These are phyloP conservation scores for Cyprinodon brontotheroides DNA, from an alignment of 2,113 vertebrate genomes.

Conservation along the genomic window DNA sequence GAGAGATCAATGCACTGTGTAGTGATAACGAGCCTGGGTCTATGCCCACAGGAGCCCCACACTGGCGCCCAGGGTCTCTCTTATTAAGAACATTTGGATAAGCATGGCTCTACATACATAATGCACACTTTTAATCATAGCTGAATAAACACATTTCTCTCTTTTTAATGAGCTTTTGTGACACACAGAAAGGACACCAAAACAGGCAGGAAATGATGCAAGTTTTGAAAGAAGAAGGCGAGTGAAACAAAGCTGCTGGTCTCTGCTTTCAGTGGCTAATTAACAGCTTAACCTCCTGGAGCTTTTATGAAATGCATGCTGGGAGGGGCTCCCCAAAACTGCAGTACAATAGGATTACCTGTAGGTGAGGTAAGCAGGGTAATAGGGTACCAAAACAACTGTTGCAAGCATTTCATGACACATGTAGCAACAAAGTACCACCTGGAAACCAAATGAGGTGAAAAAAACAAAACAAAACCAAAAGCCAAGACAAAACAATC, in stretches of 20 bases:
- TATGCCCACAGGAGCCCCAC: constrained; percentile 87
- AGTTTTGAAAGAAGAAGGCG: constrained; percentile 42
- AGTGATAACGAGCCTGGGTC: constrained; percentile 93
- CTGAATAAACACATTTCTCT: constrained; percentile 70
- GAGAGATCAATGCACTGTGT: constrained; percentile 93
- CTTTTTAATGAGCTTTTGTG: constrained; percentile 75
- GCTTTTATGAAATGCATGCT: constrained; percentile 79
- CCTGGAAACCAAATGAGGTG: constrained; percentile 72
- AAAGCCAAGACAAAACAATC: constrained; percentile 58
- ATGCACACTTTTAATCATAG: constrained; percentile 71
- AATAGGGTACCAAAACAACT: constrained; percentile 68
- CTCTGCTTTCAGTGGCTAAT: constrained; percentile 79
- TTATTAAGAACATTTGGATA: constrained; percentile 80
- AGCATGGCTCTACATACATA: constrained; percentile 78
- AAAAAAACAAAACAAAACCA: constrained; percentile 63
- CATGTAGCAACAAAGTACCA: constrained; percentile 69
- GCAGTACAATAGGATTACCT: constrained; percentile 76
- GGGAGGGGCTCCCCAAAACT: constrained; percentile 65
- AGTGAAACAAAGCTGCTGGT: constrained; percentile 73
- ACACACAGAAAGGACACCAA: constrained; percentile 61
- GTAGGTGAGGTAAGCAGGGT: constrained; percentile 78
- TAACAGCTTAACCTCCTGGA: constrained; percentile 84
- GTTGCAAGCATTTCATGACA: constrained; percentile 73
- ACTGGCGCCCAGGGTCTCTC: constrained; percentile 63
- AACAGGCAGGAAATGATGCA: constrained; percentile 77